phyloP scores from a whole-genome alignment of 2,888 invertebrate genomes.

The Ceraclea dissimilis region DNA sequence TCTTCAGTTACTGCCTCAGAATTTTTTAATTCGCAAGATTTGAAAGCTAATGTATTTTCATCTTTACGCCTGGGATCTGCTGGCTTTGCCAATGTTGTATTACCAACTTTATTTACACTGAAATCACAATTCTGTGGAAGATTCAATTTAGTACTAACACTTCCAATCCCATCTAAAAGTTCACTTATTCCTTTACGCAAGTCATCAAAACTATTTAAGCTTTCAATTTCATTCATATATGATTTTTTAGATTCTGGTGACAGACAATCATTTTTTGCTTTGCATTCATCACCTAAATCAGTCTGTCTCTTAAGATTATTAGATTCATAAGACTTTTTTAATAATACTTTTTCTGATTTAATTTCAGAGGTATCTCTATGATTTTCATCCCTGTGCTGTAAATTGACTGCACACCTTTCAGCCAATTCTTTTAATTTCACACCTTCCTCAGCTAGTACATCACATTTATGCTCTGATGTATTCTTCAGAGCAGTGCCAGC shows the following conservation, averaged over 20 bases:
- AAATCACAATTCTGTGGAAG: background rate
- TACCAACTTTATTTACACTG: conserved; percentile 22
- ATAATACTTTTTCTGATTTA: background rate
- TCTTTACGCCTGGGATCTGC: conserved; percentile 21
- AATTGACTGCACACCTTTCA: conserved; percentile 20
- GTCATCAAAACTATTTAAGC: conserved; percentile 37
- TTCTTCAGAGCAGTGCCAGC: conserved; percentile 45
- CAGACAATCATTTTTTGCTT: background rate
- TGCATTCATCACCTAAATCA: background rate
- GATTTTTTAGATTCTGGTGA: conserved; percentile 30
- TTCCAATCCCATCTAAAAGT: conserved; percentile 45
- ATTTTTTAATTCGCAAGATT: conserved; percentile 32
- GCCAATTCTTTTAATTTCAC: conserved; percentile 29
- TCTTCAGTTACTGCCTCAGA: conserved; percentile 31
- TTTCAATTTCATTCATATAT: conserved; percentile 33
- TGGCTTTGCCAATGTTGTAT: background rate
- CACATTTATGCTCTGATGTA: conserved; percentile 40
- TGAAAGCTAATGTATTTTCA: conserved; percentile 21
- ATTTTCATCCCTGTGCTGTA: conserved; percentile 21
- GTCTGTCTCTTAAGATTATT: background rate
- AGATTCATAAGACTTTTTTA: background rate
- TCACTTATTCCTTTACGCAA: conserved; percentile 47
- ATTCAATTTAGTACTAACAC: conserved; percentile 38
- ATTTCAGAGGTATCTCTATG: background rate
- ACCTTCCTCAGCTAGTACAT: conserved; percentile 37